Evolutionary conservation across 2,888 invertebrate species (phyloP), one percentile per base, ranked within the genome.

Genomic region (Pristionchus fissidentatus): DNA sequence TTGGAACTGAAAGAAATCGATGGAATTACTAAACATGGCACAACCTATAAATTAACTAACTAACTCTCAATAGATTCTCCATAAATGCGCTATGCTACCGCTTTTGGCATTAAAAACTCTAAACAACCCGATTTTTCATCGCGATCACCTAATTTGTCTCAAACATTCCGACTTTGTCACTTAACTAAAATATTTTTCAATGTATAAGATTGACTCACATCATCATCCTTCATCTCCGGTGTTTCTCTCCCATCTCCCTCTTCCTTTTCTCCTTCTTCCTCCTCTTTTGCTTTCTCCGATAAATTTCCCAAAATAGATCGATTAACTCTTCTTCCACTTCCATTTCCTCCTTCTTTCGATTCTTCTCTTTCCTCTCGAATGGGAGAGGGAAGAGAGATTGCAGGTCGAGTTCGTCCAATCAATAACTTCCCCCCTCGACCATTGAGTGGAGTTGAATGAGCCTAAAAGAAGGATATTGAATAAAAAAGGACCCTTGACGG

Each of bases 371-470:
- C 41, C 26, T 70, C 70, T 70, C 41, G 3, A 8, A 70, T 70
- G 3, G 70, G 70, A n/a, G 70, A 70, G n/a, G 70, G 70, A 70
- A 70, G n/a, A 41, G 41, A 41, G 70, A 70, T 43, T n/a, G 29
- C 15, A 15, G 32, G 60, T 32, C n/a, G 41, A 70, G 41, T 41
- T 41, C 41, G 22, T 1, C 19, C 26, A n/a, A 70, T 70, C 43
- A 35, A n/a, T 26, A 41, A 70, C 15, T n/a, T n/a, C n/a, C 38
- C n/a, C 26, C 8, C 3, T 70, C 70, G 38, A n/a, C 35, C 35
- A 3, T 41, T 41, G 41, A 70, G 38, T 26, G 70, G 70, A 43
- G 70, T 70, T 7, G 70, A 70, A 26, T 70, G 70, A 8, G 70
- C 70, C 70, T 70, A 32, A 41, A 8, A 41, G 5, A n/a, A n/a